Conservation (phyloP, 2,113 vertebrate species). For the Sigmodon hispidus region DNA sequence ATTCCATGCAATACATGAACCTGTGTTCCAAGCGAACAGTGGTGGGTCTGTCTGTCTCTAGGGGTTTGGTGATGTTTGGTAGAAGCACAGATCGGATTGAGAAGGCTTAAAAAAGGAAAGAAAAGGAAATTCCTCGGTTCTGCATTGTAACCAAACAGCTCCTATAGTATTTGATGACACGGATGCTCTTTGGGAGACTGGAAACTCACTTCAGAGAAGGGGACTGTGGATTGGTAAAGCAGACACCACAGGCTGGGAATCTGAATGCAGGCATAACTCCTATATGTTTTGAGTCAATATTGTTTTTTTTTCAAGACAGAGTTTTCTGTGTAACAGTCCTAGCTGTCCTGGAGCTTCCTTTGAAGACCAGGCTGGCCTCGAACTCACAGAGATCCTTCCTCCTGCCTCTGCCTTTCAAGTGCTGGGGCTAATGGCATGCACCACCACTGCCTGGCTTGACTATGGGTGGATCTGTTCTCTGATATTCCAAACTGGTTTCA, state of each 20-base stretch:
- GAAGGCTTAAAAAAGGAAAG: neutral
- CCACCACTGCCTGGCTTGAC: no score
- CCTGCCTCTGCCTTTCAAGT: no score
- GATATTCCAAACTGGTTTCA: no score
- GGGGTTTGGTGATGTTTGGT: constrained; percentile 80
- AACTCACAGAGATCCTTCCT: no score
- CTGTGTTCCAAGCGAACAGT: constrained; percentile 80
- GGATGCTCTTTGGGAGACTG: neutral
- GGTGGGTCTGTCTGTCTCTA: constrained; percentile 78
- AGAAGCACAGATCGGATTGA: constrained; percentile 71
- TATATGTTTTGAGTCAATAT: neutral
- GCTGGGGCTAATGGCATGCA: no score
- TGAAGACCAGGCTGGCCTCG: no score
- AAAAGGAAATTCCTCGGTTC: constrained; percentile 63
- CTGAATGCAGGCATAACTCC: neutral
- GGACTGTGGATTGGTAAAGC: constrained; percentile 61
- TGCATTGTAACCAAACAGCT: constrained; percentile 69
- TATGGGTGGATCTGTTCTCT: no score
- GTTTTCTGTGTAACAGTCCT: no score
- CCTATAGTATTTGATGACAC: neutral
- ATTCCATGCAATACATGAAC: constrained; percentile 80
- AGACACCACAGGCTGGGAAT: constrained; percentile 67
- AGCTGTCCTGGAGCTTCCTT: no score
- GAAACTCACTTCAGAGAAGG: constrained; percentile 5
- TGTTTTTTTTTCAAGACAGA: no score